Conservation (phyloP, 2,888 invertebrate genomes). For the Diplazon laetatorius region DNA sequence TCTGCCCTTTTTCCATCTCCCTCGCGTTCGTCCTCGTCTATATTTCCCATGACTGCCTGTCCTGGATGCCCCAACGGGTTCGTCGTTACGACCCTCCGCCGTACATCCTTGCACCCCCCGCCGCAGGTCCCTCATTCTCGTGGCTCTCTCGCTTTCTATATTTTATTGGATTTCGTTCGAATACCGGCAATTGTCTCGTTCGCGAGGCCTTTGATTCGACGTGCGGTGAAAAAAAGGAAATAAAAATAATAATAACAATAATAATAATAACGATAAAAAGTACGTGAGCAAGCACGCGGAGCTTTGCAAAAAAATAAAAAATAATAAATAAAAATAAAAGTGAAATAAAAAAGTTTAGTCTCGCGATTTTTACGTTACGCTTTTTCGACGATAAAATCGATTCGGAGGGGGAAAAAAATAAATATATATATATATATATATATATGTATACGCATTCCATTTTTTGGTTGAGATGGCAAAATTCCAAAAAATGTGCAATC, state of each 20-base stretch:
- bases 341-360: slow-evolving; percentile 46
- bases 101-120: slow-evolving; percentile 50
- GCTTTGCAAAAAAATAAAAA: slow-evolving; percentile 43
- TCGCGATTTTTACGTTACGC: slow-evolving; percentile 37
- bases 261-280: slow-evolving; percentile 56
- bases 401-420: slow-evolving; percentile 34
- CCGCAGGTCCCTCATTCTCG: slow-evolving; percentile 11
- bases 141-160: slow-evolving; percentile 67
- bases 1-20: slow-evolving; percentile 60
- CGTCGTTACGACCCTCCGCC: slow-evolving; percentile 69
- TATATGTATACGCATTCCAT: not conserved
- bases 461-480: not conserved
- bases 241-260: slow-evolving; percentile 46
- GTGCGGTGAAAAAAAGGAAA: slow-evolving; percentile 43
- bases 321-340: too few species aligned
- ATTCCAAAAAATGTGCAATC: not conserved
- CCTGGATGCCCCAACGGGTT: slow-evolving; percentile 64
- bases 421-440: not conserved
- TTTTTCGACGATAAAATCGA: slow-evolving; percentile 47
- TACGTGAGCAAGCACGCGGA: slow-evolving; percentile 51
- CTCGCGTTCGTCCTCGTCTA: slow-evolving; percentile 39
- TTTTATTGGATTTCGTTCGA: slow-evolving; percentile 73
- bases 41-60: slow-evolving; percentile 59
- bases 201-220: slow-evolving; percentile 67
- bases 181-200: slow-evolving; percentile 72